These are phyloP conservation scores for Neosilurus hyrtlii DNA, from an alignment of 2,797 vertebrate species.

Conservation along the genomic window DNA sequence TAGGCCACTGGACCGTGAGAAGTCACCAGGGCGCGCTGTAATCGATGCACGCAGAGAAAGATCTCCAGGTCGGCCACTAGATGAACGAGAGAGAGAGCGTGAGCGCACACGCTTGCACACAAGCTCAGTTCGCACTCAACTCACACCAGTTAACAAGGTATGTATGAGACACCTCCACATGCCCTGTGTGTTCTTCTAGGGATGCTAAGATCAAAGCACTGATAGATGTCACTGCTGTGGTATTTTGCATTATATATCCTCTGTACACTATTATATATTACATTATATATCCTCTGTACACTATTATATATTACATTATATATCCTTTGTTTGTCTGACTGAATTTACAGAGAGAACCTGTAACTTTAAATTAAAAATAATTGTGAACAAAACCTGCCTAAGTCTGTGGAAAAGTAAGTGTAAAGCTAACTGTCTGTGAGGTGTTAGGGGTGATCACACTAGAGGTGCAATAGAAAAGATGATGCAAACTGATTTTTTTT, in stretches of 20 bases:
- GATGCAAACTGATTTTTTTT: no score
- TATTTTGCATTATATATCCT: neutral
- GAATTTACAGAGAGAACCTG: neutral
- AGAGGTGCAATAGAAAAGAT: no score
- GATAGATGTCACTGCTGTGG: constrained; percentile 20
- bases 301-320: no score
- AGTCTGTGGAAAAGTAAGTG: constrained; percentile 9
- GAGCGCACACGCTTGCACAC: constrained; percentile 75
- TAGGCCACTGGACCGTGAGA: constrained; percentile 91
- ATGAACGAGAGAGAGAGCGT: constrained; percentile 83
- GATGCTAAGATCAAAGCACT: constrained; percentile 29
- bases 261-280: no score
- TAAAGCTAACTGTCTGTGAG: constrained; percentile 16
- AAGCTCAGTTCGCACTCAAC: constrained; percentile 87
- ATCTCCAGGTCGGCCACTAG: constrained; percentile 89
- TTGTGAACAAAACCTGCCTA: neutral
- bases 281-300: no score
- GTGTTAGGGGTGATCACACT: neutral
- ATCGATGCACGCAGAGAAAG: constrained; percentile 91
- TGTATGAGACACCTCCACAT: constrained; percentile 54
- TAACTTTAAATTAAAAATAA: neutral
- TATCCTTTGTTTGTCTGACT: constrained; percentile 18
- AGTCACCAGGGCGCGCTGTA: constrained; percentile 83
- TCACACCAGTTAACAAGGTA: constrained; percentile 97
- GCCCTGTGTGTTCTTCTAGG: constrained; percentile 50